Evolutionary conservation across 2,797 vertebrate genomes (phyloP).

Genomic region (Clarias pachynema): DNA sequence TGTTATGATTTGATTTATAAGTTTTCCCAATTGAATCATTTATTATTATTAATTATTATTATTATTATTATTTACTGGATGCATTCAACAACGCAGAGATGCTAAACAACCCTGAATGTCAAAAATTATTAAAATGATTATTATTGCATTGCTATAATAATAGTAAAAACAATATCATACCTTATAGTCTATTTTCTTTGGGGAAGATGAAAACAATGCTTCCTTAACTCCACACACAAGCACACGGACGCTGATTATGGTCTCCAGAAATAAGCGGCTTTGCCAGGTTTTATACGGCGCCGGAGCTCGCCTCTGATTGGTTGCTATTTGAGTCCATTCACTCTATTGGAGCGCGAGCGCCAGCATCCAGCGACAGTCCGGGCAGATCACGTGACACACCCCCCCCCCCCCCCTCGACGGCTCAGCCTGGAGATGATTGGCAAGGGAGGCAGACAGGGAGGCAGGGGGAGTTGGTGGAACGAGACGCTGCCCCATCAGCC

Average conservation of each 20-base stretch:
- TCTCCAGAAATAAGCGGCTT: conserved; percentile 42
- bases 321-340: conserved; percentile 94
- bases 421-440: conserved; percentile 37
- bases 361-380: conserved; percentile 46
- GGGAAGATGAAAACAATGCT: conserved; percentile 52
- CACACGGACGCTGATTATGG: conserved; percentile 58
- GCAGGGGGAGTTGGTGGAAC: conserved; percentile 2
- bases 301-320: conserved; percentile 77
- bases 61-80: not conserved
- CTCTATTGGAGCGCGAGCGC: conserved; percentile 79
- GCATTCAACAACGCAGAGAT: not conserved
- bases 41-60: not conserved
- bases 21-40: not conserved
- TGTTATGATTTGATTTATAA: too few species aligned
- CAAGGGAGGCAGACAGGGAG: conserved; percentile 47
- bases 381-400: conserved; percentile 46
- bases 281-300: conserved; percentile 70
- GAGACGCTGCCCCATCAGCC: not conserved
- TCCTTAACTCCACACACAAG: conserved; percentile 18
- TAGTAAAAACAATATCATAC: conserved; percentile 44
- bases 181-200: conserved; percentile 51
- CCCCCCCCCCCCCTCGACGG: conserved; percentile 15
- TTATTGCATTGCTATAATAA: too few species aligned
- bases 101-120: not conserved
- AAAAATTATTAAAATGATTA: too few species aligned